A percentile compares a stretch with the other conserved stretches of the same genome.
These are phyloP conservation scores for Herpailurus yagouaroundi DNA, from an alignment of 2,113 vertebrate genomes.

Conservation along the genomic window DNA sequence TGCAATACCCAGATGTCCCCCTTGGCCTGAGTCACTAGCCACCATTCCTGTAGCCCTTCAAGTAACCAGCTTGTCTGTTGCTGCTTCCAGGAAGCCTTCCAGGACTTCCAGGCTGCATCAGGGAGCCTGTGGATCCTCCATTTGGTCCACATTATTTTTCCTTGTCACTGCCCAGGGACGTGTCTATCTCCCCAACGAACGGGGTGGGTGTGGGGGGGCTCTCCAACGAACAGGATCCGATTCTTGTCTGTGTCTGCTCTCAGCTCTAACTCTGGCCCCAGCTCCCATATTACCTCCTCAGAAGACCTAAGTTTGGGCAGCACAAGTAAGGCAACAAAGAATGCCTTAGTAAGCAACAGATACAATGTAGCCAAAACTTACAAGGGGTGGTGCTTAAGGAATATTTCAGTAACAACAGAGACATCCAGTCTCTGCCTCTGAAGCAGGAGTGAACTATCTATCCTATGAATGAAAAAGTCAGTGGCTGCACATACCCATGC, in stretches of 20 bases:
- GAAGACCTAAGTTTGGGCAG: not conserved
- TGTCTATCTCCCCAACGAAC: fast-evolving
- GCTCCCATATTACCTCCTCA: not conserved
- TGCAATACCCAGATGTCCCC: not conserved
- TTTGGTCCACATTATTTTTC: too few species aligned
- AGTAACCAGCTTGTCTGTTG: not conserved
- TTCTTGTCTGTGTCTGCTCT: not conserved
- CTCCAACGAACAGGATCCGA: not conserved
- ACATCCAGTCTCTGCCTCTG: not conserved
- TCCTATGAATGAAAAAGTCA: not conserved
- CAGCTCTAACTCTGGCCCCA: not conserved
- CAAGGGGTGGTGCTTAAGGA: not conserved
- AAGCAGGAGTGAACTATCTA: not conserved
- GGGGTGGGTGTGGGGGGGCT: too few species aligned
- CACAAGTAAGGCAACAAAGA: not conserved
- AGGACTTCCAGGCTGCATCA: not conserved
- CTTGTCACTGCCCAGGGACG: not conserved
- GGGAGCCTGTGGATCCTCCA: not conserved
- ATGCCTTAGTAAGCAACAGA: not conserved
- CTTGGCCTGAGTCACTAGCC: not conserved
- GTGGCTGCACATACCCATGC: not conserved
- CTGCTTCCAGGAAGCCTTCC: not conserved
- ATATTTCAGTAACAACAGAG: not conserved
- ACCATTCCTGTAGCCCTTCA: too few species aligned
- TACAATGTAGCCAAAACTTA: not conserved